Evolutionary conservation across 2,797 vertebrate genomes (phyloP).

Genomic region (Anas bernieri): DNA sequence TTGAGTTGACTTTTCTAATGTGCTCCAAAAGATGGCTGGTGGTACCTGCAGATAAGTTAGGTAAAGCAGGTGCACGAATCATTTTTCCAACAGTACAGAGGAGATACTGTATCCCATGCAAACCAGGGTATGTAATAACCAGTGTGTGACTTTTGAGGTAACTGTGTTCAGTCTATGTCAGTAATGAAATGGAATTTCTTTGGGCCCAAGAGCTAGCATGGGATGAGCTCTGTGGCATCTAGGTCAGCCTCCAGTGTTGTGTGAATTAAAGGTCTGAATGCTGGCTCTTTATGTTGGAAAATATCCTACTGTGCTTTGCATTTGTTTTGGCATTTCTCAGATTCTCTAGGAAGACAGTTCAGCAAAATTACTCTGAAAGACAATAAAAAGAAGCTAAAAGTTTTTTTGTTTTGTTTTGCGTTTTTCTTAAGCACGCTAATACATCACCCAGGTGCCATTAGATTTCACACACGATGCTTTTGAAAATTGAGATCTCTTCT

Average conservation of each 20-base stretch:
- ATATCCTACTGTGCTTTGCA: neutral
- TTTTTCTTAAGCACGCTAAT: neutral
- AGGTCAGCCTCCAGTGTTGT: neutral
- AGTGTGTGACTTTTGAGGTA: neutral
- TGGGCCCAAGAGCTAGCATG: neutral
- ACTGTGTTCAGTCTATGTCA: accelerated
- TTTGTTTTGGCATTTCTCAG: conserved; percentile 16
- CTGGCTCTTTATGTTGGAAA: neutral
- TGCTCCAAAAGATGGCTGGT: neutral
- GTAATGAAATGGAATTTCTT: neutral
- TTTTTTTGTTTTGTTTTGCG: neutral
- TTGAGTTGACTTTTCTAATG: neutral
- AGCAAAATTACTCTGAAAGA: conserved; percentile 1
- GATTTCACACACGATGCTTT: neutral
- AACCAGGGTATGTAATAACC: accelerated
- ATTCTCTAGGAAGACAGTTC: conserved; percentile 33
- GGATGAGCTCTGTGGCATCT: neutral
- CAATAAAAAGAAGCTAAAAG: neutral
- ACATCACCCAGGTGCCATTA: neutral
- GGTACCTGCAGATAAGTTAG: neutral
- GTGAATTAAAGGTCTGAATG: neutral
- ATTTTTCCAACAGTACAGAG: neutral
- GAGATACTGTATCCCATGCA: accelerated
- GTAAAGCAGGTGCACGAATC: neutral
- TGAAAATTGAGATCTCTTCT: neutral